Conservation (phyloP, 2,888 invertebrate genomes). For the Crioceris asparagi region DNA sequence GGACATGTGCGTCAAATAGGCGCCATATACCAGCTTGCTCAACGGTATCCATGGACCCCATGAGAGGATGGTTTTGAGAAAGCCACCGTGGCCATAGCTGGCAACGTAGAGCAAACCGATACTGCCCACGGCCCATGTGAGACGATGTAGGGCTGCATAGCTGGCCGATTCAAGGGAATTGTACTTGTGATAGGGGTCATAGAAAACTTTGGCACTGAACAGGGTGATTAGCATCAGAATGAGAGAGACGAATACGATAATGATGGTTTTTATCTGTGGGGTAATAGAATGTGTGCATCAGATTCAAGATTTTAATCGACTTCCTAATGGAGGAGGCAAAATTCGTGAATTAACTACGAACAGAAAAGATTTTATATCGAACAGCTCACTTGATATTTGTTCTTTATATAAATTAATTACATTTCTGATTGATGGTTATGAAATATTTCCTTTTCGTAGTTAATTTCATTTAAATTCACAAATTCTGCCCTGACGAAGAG, state of each 20-base stretch:
- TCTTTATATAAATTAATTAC: too few relatives aligned
- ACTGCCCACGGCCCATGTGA: slow-evolving; percentile 45
- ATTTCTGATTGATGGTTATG: too few relatives aligned
- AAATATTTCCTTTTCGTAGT: too few relatives aligned
- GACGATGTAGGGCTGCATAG: slow-evolving; percentile 48
- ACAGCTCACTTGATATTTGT: too few relatives aligned
- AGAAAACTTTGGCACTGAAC: slow-evolving; percentile 41
- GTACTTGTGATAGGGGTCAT: slow-evolving; percentile 42
- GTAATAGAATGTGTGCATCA: not conserved
- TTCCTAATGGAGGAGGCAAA: not conserved
- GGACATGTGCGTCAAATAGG: slow-evolving; percentile 43
- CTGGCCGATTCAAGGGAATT: slow-evolving; percentile 43
- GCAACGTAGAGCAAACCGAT: slow-evolving; percentile 42
- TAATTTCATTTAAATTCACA: too few relatives aligned
- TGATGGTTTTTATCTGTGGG: slow-evolving; percentile 41
- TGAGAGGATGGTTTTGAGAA: slow-evolving; percentile 37
- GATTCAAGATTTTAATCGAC: not conserved
- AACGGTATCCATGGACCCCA: slow-evolving; percentile 51
- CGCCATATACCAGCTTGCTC: slow-evolving; percentile 46
- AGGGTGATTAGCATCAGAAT: slow-evolving; percentile 40
- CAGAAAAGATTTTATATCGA: too few relatives aligned
- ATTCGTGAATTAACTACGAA: too few relatives aligned
- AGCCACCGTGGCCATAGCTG: slow-evolving; percentile 40
- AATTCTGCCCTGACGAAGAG: too few relatives aligned
- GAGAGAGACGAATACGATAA: slow-evolving; percentile 37